Base-by-base conservation (phyloP, 1,140 invertebrate species). In the Lerema accius region DNA sequence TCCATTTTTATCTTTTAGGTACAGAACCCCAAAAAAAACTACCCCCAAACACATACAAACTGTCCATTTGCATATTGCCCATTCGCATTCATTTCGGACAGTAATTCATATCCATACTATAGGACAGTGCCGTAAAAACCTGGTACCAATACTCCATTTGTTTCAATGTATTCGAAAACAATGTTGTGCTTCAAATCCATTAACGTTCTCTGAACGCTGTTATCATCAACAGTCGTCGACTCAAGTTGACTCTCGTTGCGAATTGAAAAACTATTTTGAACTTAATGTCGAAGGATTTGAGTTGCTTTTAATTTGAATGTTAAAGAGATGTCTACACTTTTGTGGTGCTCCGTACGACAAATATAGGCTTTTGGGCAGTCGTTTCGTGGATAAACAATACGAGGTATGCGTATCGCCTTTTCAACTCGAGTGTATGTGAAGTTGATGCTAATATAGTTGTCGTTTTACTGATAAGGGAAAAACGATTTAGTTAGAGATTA, bases 161-260 rank as follows among this genome's bases (percentile, higher is more conserved):
- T 84, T 81, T 67, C 69, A 73, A 76, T 75, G 73, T 73, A 79
- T 81, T 63, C 63, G 73, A 82, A 84, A 81, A 84, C 82, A 85
- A 80, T 85, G 80, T 85, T 74, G 80, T 65, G 73, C 79, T 82
- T 75, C 67, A 76, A 82, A 80, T 79, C 82, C 82, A 85, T 85
- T 85, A 85, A 70, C 79, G 74, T 73, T 67, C 71, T 67, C 68
- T 69, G 67, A 73, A 76, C 75, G 69, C 68, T 73, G 71, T 79
- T 75, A 67, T 60, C 67, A 32, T 60, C 51, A 63, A 71, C 63
- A 56, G 16, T 26, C 7, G 13, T 28, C 28, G 16, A 61, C 63
- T 6, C 9, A 19, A 28, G 4, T 60, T 35, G 23, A 23, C 5
- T 3, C 19, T 3, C 5, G 2, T 23, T 23, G 2, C 19, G 5